phyloP scores from a whole-genome alignment of 1,140 invertebrate genomes.

The Ips nitidus region DNA sequence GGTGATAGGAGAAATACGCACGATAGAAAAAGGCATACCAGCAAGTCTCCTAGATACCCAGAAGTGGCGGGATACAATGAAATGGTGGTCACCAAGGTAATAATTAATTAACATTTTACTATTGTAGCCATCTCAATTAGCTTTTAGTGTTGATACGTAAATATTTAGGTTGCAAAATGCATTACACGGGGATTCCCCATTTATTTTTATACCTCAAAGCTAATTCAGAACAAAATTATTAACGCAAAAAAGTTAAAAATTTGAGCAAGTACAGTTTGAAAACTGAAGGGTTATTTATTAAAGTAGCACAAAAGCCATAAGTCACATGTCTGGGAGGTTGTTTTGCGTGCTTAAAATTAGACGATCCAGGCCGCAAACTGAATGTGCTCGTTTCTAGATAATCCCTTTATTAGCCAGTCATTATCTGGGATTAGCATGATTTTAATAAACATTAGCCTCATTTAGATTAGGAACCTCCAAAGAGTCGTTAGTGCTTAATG shows the following conservation, averaged over 20 bases:
- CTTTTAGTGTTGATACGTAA: no score
- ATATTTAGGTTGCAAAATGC: no score
- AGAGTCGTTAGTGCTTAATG: no score
- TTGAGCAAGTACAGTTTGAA: no score
- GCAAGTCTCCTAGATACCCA: conserved; percentile 9
- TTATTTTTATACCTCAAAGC: no score
- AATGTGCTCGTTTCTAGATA: neutral
- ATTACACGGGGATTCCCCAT: no score
- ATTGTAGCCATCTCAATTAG: no score
- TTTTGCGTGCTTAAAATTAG: neutral
- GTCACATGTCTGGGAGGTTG: neutral
- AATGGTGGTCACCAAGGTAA: conserved; percentile 6
- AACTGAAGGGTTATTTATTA: neutral
- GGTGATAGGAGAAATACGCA: conserved; percentile 28
- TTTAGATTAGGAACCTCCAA: conserved; percentile 3
- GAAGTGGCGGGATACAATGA: conserved; percentile 26
- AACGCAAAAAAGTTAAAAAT: no score
- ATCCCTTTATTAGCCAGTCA: conserved; percentile 3
- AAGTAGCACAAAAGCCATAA: neutral
- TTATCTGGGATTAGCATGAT: conserved; percentile 8
- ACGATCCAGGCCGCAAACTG: no score
- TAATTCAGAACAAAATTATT: no score
- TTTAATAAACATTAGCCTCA: conserved; percentile 14
- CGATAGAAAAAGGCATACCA: conserved; percentile 12
- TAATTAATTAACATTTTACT: no score